Percentiles rank a stretch among this genome's conserved stretches.
These are phyloP conservation scores for Cyrtorhinus lividipennis DNA, from an alignment of 1,140 invertebrate genomes.

Conservation along the genomic window DNA sequence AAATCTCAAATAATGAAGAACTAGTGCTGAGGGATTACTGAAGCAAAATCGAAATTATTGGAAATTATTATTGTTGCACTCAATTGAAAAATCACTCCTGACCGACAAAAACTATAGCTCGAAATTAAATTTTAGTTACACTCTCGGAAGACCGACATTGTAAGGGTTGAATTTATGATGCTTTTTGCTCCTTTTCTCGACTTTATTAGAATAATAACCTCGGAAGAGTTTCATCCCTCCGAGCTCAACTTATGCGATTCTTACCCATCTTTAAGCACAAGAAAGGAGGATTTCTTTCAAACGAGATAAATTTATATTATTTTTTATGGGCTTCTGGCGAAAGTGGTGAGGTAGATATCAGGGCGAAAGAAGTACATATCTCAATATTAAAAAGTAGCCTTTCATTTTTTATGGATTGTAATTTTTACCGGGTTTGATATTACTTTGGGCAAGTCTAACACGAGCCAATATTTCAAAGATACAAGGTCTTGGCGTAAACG, in stretches of 20 bases:
- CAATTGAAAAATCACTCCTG: no score
- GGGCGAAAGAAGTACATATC: neutral
- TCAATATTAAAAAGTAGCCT: neutral
- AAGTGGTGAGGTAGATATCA: neutral
- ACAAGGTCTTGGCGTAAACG: no score
- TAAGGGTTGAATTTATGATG: neutral
- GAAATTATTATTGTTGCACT: no score
- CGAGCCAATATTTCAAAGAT: no score
- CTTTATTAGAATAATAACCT: neutral
- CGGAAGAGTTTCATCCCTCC: no score
- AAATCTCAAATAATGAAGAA: no score
- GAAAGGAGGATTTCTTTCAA: neutral
- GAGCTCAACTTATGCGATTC: neutral
- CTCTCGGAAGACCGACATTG: no score
- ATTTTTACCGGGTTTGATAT: neutral
- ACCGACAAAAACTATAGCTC: no score
- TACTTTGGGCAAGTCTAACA: no score
- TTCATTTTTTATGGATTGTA: neutral
- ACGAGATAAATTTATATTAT: neutral
- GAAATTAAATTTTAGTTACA: no score
- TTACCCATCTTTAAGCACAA: neutral
- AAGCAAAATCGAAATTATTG: no score
- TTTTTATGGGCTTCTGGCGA: neutral
- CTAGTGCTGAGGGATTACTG: no score
- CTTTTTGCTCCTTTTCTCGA: neutral